These are phyloP conservation scores for Saccostrea glomerata DNA, from an alignment of 1,140 invertebrate genomes.

Conservation along the genomic window DNA sequence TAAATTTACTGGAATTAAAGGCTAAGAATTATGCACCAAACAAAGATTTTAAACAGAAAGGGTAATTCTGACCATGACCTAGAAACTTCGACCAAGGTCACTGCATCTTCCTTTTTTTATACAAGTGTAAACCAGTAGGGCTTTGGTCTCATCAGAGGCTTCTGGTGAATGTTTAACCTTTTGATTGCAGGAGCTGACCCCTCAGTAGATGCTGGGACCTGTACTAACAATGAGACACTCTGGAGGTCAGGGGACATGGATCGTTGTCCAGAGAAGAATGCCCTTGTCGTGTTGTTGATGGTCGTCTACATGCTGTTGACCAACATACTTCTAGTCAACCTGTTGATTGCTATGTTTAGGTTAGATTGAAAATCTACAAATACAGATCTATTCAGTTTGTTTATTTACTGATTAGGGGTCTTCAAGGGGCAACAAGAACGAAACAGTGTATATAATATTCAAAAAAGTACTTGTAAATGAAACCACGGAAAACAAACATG, in stretches of 20 bases:
- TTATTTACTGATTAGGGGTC: neutral
- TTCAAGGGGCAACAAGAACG: no score
- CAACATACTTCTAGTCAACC: constrained; percentile 76
- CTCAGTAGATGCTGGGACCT: constrained; percentile 33
- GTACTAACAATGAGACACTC: constrained; percentile 67
- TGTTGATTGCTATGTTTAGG: constrained; percentile 79
- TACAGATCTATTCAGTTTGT: neutral
- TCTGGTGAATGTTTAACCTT: no score
- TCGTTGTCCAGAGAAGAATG: constrained; percentile 69
- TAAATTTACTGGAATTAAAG: no score
- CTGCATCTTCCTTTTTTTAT: no score
- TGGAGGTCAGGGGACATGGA: constrained; percentile 57
- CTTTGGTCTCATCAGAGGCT: no score
- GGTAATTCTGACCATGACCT: no score
- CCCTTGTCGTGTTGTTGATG: constrained; percentile 66
- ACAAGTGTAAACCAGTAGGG: no score
- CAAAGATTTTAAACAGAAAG: no score
- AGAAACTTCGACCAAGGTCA: no score
- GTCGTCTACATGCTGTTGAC: constrained; percentile 75
- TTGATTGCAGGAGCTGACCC: neutral
- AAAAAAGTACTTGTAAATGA: neutral
- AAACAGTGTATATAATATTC: no score
- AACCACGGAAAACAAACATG: neutral
- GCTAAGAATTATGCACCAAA: no score
- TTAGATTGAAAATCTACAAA: constrained; percentile 47